A percentile compares a stretch with the other conserved stretches of the same genome.
Evolutionary conservation across 2,113 vertebrate genomes (phyloP).

Genomic region (Grus americana): DNA sequence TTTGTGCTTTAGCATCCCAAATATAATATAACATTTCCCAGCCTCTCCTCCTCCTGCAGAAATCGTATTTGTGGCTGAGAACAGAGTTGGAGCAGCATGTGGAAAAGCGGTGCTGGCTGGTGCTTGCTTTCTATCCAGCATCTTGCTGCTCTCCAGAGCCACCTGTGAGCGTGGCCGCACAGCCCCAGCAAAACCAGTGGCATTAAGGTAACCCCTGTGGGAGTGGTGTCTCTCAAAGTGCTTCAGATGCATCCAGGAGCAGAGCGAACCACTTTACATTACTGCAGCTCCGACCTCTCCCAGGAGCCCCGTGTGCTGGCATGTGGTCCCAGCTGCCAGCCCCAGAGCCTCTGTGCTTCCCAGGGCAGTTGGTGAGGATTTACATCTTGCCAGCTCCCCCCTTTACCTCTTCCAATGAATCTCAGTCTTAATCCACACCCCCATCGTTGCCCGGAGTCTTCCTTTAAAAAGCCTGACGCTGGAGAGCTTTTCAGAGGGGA

Average conservation of each 20-base stretch:
- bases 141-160: not conserved
- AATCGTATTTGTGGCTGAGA: not conserved
- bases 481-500: conserved; percentile 53
- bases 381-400: conserved; percentile 26
- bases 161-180: not conserved
- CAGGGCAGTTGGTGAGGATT: conserved; percentile 1
- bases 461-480: conserved; percentile 26
- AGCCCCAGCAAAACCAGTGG: not conserved
- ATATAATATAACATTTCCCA: not conserved
- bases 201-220: not conserved
- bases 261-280: not conserved
- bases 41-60: not conserved
- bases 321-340: not conserved
- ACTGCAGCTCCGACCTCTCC: not conserved
- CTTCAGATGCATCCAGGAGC: not conserved
- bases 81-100: not conserved
- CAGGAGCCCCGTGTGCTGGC: not conserved
- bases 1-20: not conserved
- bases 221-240: not conserved
- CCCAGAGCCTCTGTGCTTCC: not conserved
- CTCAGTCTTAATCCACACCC: conserved; percentile 15
- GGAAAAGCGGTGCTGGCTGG: not conserved
- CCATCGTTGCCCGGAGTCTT: not conserved
- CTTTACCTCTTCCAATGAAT: conserved; percentile 37
- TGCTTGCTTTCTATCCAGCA: not conserved